These are phyloP conservation scores for Carabus problematicus DNA, from an alignment of 2,888 invertebrate species.

Conservation along the genomic window DNA sequence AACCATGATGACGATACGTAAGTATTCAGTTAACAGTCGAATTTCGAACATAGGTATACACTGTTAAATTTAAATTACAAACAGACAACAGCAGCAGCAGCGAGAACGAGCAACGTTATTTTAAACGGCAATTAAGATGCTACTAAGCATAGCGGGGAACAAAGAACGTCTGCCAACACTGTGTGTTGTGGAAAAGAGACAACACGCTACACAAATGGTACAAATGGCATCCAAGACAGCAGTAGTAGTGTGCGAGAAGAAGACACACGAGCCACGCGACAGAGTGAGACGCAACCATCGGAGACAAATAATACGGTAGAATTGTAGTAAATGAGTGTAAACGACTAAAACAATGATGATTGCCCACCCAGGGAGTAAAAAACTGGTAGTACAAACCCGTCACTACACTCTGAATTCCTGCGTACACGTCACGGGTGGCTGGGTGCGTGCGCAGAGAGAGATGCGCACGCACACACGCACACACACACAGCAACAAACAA, in stretches of 20 bases:
- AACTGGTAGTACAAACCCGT: constrained; percentile 28
- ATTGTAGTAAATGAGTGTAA: constrained; percentile 49
- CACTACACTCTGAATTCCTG: not conserved
- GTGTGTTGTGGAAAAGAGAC: constrained; percentile 33
- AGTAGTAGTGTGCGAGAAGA: too few relatives aligned
- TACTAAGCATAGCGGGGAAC: constrained; percentile 50
- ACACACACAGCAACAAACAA: too few relatives aligned
- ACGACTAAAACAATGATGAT: constrained; percentile 49
- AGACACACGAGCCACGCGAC: not conserved
- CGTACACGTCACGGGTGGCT: too few relatives aligned
- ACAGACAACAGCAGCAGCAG: constrained; percentile 48
- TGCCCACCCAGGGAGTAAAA: constrained; percentile 51
- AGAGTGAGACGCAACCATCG: not conserved
- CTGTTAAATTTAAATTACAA: constrained; percentile 53
- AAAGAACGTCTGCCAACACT: not conserved
- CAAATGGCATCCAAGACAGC: constrained; percentile 15
- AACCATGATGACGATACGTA: too few relatives aligned
- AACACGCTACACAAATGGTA: constrained; percentile 38
- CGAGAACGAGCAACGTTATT: constrained; percentile 48
- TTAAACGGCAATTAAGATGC: constrained; percentile 56
- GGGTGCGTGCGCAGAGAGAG: not conserved
- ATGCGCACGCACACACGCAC: too few relatives aligned
- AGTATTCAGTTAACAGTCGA: too few relatives aligned
- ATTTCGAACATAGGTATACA: not conserved
- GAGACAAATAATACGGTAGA: constrained; percentile 45